phyloP scores from a whole-genome alignment of 2,113 vertebrate species.

The Phainopepla nitens region DNA sequence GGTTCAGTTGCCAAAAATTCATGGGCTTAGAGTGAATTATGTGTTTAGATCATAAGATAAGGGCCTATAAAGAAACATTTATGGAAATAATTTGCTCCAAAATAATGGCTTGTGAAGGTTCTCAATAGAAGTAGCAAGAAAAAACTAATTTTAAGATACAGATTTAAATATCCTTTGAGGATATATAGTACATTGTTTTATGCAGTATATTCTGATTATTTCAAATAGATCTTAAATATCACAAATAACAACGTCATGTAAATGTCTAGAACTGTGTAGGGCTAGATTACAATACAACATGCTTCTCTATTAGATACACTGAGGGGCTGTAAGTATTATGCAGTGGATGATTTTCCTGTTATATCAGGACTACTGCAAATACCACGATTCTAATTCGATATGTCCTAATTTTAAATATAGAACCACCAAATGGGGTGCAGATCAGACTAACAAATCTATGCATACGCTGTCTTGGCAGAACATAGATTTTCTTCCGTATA shows the following conservation, averaged over 20 bases:
- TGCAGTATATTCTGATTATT: neutral
- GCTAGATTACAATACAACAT: neutral
- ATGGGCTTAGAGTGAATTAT: neutral
- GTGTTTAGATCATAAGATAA: neutral
- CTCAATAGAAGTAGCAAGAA: neutral
- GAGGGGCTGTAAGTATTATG: neutral
- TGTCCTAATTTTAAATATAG: neutral
- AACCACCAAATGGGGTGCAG: neutral
- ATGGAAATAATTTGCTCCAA: neutral
- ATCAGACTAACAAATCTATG: neutral
- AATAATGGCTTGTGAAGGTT: neutral
- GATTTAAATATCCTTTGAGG: neutral
- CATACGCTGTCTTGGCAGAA: neutral
- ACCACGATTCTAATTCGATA: neutral
- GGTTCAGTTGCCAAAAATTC: neutral
- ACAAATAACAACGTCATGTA: neutral
- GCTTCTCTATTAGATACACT: neutral
- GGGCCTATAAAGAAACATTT: neutral
- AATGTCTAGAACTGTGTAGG: neutral
- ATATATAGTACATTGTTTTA: neutral
- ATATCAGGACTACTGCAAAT: neutral
- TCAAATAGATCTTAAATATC: neutral
- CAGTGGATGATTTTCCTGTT: neutral
- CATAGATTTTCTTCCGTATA: neutral
- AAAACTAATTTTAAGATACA: neutral